These are phyloP conservation scores for Pachyrhynchus sulphureomaculatus DNA, from an alignment of 1,140 invertebrate genomes.

Conservation along the genomic window DNA sequence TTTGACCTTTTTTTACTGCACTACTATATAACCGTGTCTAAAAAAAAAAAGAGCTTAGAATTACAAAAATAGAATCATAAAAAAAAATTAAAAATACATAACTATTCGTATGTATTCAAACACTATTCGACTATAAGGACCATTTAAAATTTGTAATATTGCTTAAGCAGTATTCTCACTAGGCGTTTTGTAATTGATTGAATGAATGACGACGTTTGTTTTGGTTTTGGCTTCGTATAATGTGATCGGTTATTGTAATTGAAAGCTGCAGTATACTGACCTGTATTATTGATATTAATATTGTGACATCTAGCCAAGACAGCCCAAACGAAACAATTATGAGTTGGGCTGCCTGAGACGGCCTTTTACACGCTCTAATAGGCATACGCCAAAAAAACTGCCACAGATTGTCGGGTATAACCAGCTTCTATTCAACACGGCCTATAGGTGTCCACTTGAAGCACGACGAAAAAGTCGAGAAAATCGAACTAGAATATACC, in stretches of 20 bases:
- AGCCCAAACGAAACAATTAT: no score
- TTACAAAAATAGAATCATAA: constrained; percentile 1
- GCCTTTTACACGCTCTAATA: no score
- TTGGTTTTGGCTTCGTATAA: neutral
- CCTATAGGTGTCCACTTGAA: no score
- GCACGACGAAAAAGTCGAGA: no score
- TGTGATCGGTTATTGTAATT: neutral
- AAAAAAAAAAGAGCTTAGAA: constrained; percentile 1
- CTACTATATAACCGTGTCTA: no score
- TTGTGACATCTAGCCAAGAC: no score
- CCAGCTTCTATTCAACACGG: no score
- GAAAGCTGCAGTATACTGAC: neutral
- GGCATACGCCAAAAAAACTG: no score
- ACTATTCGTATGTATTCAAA: constrained; percentile 34
- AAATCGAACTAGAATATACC: no score
- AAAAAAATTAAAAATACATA: constrained; percentile 1
- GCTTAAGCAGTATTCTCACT: neutral
- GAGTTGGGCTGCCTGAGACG: no score
- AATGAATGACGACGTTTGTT: neutral
- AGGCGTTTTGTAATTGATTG: neutral
- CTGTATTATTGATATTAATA: neutral
- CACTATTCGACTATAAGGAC: constrained; percentile 41
- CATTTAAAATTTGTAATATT: constrained; percentile 24
- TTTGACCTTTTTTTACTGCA: no score
- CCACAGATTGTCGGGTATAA: no score